Evolutionary conservation across 2,888 invertebrate genomes (phyloP).

Genomic region (Smittia sp.): DNA sequence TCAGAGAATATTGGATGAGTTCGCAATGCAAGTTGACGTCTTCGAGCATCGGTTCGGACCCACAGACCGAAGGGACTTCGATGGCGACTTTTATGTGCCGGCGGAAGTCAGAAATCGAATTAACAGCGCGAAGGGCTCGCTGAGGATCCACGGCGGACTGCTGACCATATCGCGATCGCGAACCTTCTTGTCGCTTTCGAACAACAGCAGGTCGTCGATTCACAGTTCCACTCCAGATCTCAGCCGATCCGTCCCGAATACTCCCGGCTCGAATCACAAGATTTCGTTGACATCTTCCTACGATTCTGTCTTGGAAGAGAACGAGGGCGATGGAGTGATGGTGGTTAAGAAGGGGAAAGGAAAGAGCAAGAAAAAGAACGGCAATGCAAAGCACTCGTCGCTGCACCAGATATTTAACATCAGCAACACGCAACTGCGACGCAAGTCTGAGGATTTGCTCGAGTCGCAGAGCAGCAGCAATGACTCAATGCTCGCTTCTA

Average conservation of each 20-base stretch:
- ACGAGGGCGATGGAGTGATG: constrained; percentile 29
- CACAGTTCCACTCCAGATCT: constrained; percentile 52
- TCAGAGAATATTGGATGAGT: constrained; percentile 32
- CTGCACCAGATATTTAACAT: constrained; percentile 42
- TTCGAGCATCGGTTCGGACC: constrained; percentile 47
- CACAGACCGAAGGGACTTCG: constrained; percentile 47
- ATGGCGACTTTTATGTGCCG: constrained; percentile 51
- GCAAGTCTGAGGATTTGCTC: constrained; percentile 43
- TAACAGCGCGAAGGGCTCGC: constrained; percentile 44
- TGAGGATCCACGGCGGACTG: constrained; percentile 50
- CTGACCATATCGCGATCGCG: constrained; percentile 59
- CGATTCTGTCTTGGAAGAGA: constrained; percentile 47
- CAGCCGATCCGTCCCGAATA: constrained; percentile 51
- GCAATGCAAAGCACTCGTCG: constrained; percentile 34
- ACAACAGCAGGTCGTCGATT: constrained; percentile 45
- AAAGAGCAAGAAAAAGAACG: constrained; percentile 34
- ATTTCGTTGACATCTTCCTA: constrained; percentile 44
- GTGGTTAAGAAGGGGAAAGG: constrained; percentile 27
- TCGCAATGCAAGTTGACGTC: constrained; percentile 46
- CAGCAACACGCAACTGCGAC: constrained; percentile 42
- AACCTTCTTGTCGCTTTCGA: constrained; percentile 56
- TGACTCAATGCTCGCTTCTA: background rate
- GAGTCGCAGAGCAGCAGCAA: constrained; percentile 36
- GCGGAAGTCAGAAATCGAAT: constrained; percentile 47
- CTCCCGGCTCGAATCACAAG: constrained; percentile 46